Conservation (phyloP, 2,113 vertebrate genomes). For the Callipepla californica region DNA sequence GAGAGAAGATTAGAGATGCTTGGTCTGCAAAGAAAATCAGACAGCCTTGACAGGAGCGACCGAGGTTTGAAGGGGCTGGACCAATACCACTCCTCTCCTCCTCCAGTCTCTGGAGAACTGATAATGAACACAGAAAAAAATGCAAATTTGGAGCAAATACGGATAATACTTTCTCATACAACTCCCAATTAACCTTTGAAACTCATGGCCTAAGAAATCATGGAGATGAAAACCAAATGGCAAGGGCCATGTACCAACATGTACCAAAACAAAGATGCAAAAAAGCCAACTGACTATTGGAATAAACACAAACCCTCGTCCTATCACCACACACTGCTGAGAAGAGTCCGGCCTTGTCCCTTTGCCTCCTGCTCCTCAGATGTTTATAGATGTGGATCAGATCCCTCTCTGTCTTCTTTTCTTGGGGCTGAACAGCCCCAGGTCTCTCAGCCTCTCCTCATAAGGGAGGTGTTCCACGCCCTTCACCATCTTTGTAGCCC, state of each 20-base stretch:
- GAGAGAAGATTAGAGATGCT: not conserved
- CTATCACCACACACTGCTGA: too few relatives aligned
- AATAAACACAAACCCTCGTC: not conserved
- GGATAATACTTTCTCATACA: not conserved
- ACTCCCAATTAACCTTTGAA: slow-evolving; percentile 43
- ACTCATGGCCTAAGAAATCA: slow-evolving; percentile 15
- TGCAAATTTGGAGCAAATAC: slow-evolving; percentile 12
- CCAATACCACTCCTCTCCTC: not conserved
- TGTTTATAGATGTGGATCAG: too few relatives aligned
- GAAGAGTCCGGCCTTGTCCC: too few relatives aligned
- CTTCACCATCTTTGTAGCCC: too few relatives aligned
- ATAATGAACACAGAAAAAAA: not conserved
- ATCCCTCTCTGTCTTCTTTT: too few relatives aligned
- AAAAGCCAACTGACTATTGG: not conserved
- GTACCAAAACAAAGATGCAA: not conserved
- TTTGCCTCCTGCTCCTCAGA: too few relatives aligned
- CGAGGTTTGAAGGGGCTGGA: not conserved
- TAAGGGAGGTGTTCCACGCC: too few relatives aligned
- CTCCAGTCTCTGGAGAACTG: not conserved
- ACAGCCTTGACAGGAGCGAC: not conserved
- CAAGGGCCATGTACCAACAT: not conserved
- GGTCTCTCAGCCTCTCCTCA: too few relatives aligned
- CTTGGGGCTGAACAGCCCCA: too few relatives aligned
- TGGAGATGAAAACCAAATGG: slow-evolving; percentile 20
- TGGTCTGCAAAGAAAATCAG: not conserved